These are phyloP conservation scores for Netelia fuscicornis DNA, from an alignment of 2,888 invertebrate genomes.

Conservation along the genomic window DNA sequence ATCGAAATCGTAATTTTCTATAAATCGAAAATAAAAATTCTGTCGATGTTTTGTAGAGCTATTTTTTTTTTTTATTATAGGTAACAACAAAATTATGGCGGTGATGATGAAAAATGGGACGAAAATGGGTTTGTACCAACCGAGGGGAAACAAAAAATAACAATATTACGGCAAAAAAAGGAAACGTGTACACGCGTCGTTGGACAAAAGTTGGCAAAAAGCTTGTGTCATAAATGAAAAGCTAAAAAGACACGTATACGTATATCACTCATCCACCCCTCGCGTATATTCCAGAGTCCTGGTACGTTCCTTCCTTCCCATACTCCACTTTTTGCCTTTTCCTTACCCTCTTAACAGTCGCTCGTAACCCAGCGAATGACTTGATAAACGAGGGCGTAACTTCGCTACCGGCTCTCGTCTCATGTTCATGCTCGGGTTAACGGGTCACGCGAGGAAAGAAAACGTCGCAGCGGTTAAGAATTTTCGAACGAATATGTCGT, in stretches of 20 bases:
- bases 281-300: too few relatives aligned
- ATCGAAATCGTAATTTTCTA: background rate
- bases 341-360: constrained; percentile 31
- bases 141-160: background rate
- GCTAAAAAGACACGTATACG: constrained; percentile 16
- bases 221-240: constrained; percentile 1
- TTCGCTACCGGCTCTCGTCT: constrained; percentile 14
- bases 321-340: background rate
- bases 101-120: too few relatives aligned
- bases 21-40: background rate
- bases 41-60: background rate
- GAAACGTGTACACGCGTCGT: background rate
- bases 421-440: constrained; percentile 31
- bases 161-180: background rate
- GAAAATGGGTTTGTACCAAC: too few relatives aligned
- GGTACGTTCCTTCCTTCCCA: constrained; percentile 8
- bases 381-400: constrained; percentile 59
- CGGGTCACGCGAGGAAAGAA: constrained; percentile 55
- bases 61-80: too few relatives aligned
- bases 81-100: too few relatives aligned
- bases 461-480: constrained; percentile 28
- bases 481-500: constrained; percentile 45
- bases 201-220: background rate
- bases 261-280: constrained; percentile 5
- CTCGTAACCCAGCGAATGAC: constrained; percentile 53